Base-by-base conservation (phyloP, 1,140 invertebrate genomes). In the Zaprionus camerounensis region DNA sequence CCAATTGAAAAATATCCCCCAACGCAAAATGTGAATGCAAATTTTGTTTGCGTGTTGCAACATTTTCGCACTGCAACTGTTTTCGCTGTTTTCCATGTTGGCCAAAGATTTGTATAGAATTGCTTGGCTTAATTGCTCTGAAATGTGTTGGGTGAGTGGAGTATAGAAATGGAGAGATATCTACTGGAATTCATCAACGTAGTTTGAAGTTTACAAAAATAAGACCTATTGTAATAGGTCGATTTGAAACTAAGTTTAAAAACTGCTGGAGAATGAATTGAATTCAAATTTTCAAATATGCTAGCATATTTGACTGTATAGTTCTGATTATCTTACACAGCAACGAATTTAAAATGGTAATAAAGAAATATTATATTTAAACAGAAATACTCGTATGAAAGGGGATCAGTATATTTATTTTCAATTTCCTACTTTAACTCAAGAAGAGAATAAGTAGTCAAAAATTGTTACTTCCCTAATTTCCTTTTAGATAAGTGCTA, bases 1-100 rank as follows among this genome's bases (percentile, higher is more conserved):
- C 78, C 84, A 90, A 77, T 82, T 81, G 75, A 90, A 90, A 80
- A 80, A 74, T 82, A 71, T 78, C 9, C 57, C 57, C 41, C 55
- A 58, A 74, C 75, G 28, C 28, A 28, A 59, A 59, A 38, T 59
- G 61, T 65, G 78, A 68, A 81, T 72, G 68, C 49, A 57, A 55
- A 67, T 67, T 58, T 67, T 65, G 46, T 55, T 34, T 78, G 72
- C 69, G 64, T 75, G 65, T 66, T 51, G 46, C 46, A 51, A 51
- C 46, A 24, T 22, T 51, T 46, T 46, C 41, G 41, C 41, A 46
- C 6, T 22, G 46, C 20, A 22, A 24, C 46, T 24, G 34, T 72
- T 63, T 76, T 70, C 36, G 64, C 55, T 67, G 64, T 46, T 63
- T n/a, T 9, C 20, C n/a, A 41, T 41, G 38, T 41, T 41, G 5